A percentile compares a stretch with the other conserved stretches of the same genome.
Conservation (phyloP, 1,140 invertebrate genomes). For the Protaetia brevitarsis region DNA sequence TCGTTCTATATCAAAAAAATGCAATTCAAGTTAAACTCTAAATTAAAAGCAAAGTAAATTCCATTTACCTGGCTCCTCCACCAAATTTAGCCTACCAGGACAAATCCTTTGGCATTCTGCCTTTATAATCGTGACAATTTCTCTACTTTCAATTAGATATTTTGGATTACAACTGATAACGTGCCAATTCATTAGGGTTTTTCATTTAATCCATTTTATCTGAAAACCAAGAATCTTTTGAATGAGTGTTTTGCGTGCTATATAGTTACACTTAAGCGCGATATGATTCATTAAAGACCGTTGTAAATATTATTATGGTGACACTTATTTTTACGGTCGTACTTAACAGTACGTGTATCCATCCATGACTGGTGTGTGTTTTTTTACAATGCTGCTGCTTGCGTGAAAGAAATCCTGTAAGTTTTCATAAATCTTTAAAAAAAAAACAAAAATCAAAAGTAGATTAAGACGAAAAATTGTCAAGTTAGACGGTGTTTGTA, state of each 20-base stretch:
- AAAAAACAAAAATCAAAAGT: not conserved
- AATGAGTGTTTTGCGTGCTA: not conserved
- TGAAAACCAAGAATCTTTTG: not conserved
- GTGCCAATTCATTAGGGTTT: not conserved
- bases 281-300: not conserved
- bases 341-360: not conserved
- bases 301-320: not conserved
- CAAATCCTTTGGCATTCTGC: too few species aligned
- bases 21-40: too few species aligned
- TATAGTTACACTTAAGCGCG: not conserved
- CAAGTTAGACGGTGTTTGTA: not conserved
- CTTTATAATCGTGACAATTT: too few species aligned
- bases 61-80: too few species aligned
- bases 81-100: too few species aligned
- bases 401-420: not conserved
- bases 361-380: not conserved
- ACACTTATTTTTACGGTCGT: not conserved
- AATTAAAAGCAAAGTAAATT: too few species aligned
- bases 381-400: constrained; percentile 9
- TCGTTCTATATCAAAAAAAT: too few species aligned
- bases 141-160: too few species aligned
- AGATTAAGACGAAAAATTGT: not conserved
- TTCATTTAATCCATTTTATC: constrained; percentile 1
- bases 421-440: not conserved
- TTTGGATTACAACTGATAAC: not conserved